Base-by-base conservation (phyloP, 2,888 invertebrate genomes). In the Ephialtes manifestator region DNA sequence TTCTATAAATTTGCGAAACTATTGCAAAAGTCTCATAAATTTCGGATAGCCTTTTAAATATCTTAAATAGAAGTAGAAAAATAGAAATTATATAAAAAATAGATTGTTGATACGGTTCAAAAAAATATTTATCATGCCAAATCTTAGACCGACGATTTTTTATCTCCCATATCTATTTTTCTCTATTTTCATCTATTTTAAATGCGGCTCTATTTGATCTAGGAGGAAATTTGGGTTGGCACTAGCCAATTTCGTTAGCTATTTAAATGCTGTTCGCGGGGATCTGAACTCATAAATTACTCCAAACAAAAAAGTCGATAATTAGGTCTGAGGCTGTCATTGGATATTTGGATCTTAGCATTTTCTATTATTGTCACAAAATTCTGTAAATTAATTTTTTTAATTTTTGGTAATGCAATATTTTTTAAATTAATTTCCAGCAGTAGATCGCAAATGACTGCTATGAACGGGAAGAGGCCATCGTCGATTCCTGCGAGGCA, bases 381-480 rank as follows among this genome's bases (percentile, higher is more conserved):
- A 20, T 2, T 2, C 24, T 11, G 10, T n/a, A n/a, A n/a, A n/a
- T n/a, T n/a, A n/a, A n/a, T n/a, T n/a, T n/a, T n/a, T n/a, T n/a
- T n/a, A n/a, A n/a, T n/a, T 35, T 65, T 24, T 43, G 13, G 1
- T 8, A 24, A 24, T 24, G 24, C 24, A 24, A 24, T 24, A 2
- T 24, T 24, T 24, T 24, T 24, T 24, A 24, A 24, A 24, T 24
- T 24, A 24, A 24, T 24, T 79, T 79, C 24, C 68, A 93, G 92
- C 78, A 90, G 90, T 82, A 91, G 94, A 90, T 92, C 93, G 82
- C 94, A 93, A 81, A 91, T 93, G 90, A 90, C 93, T 24, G 90
- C 93, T 4, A 93, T 94, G 93, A 94, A 94, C 87, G 94, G 93
- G 24, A 94, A 94, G 86, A 92, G 93, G 88, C 90, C 92, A 78